Evolutionary conservation across 2,888 invertebrate species (phyloP), one percentile per base, ranked within the genome.

Genomic region (Microchrysa polita): DNA sequence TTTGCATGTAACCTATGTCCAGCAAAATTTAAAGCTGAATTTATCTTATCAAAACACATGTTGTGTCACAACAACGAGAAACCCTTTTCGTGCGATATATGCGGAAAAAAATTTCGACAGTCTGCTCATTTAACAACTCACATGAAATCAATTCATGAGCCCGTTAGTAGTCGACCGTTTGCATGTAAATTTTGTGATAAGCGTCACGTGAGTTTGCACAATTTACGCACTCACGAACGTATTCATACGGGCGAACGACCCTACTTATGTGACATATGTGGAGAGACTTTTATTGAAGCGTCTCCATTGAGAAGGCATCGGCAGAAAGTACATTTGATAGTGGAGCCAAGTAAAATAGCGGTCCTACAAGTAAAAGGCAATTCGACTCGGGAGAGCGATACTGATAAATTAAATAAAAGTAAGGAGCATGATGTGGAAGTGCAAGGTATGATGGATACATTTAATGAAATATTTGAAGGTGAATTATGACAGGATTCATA

Each of bases 221-320:
- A 74, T 1, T 73, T 75, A 48, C 48, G 61, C 55, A 72, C 55
- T 27, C 77, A 77, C 57, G 20, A 75, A 16, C 52, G 77, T 20
- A 67, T 53, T 14, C 77, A 77, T 67, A 75, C 77, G 1, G 75
- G 73, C 10, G 77, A 77, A 67, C 76, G 73, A 57, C 77, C 77
- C 0, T 77, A 67, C 57, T 74, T 72, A 60, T 77, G 77, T 67
- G 40, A 44, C 1, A 57, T 40, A 9, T 77, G 77, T 55, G 5
- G 5, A 4, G 4, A 4, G 48, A 2, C 2, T n/a, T 48, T 48
- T 10, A 48, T 48, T 10, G 48, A 48, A 7, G 4, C 10, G 14
- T 7, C 4, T 48, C 5, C 5, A 7, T 12, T 48, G 2, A 48
- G 12, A 10, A 48, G 16, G 16, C 48, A 48, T 48, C 14, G 12